Conservation (phyloP, 2,113 vertebrate species). For the Pipra filicauda region DNA sequence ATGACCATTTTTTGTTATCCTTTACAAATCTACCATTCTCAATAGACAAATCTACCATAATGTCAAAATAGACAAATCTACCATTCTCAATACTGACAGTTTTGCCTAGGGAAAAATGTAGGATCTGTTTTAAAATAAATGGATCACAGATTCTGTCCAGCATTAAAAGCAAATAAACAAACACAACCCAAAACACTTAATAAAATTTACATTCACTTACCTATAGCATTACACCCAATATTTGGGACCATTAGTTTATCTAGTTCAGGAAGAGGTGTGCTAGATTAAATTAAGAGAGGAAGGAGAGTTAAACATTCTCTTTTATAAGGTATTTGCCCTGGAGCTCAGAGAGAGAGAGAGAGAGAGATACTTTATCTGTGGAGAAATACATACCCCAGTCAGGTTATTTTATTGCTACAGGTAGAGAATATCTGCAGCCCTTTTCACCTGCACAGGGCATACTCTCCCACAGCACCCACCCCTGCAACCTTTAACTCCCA, state of each 20-base stretch:
- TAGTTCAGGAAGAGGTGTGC: not conserved
- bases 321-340: not conserved
- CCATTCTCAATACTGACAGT: not conserved
- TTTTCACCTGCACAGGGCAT: not conserved
- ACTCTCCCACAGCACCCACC: not conserved
- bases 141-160: not conserved
- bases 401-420: not conserved
- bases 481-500: not conserved
- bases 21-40: slow-evolving; percentile 3
- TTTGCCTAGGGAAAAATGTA: not conserved
- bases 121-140: not conserved
- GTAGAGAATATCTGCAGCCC: not conserved
- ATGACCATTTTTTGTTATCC: not conserved
- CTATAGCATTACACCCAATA: not conserved
- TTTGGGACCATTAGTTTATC: not conserved
- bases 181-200: not conserved
- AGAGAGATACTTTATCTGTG: not conserved
- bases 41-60: not conserved
- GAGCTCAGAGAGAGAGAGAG: not conserved
- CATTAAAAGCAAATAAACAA: not conserved
- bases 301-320: not conserved
- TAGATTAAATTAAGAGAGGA: slow-evolving; percentile 5
- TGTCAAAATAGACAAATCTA: not conserved
- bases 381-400: not conserved
- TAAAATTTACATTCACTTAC: not conserved